phyloP scores from a whole-genome alignment of 2,888 invertebrate genomes.

The Caradrina clavipalpis region DNA sequence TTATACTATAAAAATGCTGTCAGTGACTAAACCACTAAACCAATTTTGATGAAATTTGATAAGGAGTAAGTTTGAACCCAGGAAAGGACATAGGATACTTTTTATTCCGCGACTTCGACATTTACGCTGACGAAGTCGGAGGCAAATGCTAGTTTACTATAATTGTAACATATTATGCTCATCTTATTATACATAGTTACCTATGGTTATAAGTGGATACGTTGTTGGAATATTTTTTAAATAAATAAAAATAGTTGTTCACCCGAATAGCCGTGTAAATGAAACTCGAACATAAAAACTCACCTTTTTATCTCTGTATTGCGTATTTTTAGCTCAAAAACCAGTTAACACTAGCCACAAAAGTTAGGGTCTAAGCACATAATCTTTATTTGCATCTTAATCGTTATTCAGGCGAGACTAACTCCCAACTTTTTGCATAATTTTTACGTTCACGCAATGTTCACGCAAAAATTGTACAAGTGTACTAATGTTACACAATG shows the following conservation, averaged over 20 bases:
- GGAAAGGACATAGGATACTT: too few species aligned
- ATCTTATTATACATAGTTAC: too few species aligned
- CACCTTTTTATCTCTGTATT: conserved; percentile 34
- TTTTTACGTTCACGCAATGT: conserved; percentile 54
- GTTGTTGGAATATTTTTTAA: too few species aligned
- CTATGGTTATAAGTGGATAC: too few species aligned
- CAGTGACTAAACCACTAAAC: too few species aligned
- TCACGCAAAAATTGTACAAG: conserved; percentile 42
- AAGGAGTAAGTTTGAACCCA: too few species aligned
- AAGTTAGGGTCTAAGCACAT: conserved; percentile 53
- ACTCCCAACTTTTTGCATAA: conserved; percentile 66
- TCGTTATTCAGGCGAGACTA: conserved; percentile 61
- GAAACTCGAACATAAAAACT: conserved; percentile 17
- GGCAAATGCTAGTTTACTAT: too few species aligned
- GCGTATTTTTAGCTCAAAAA: conserved; percentile 24
- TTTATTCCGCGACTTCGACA: too few species aligned
- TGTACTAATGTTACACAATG: conserved; percentile 46
- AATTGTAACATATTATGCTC: too few species aligned
- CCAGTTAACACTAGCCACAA: conserved; percentile 54
- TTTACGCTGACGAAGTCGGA: too few species aligned
- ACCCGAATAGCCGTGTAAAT: conserved; percentile 29
- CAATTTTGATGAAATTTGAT: too few species aligned
- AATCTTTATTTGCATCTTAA: conserved; percentile 75
- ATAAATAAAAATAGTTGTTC: conserved; percentile 13
- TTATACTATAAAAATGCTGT: too few species aligned